Evolutionary conservation across 2,888 invertebrate species (phyloP), one percentile per base, ranked within the genome.

Genomic region (Cabera pusaria): DNA sequence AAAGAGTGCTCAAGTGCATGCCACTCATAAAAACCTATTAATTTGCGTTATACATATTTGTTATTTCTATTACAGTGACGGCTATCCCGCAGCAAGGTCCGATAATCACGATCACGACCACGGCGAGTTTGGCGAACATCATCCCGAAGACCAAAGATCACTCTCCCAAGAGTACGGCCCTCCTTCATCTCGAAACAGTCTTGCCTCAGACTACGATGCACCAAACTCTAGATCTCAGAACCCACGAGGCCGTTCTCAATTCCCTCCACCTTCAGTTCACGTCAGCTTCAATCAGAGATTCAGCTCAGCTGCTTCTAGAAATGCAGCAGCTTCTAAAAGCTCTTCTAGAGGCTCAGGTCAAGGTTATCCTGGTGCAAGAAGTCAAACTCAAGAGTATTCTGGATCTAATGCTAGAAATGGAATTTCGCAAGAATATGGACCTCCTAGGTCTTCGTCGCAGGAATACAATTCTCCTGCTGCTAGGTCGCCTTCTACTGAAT

Each of bases 381-480:
- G 43, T n/a, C n/a, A 21, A 4, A 7, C 12, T 5, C 20, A 31
- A 23, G 24, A 37, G 2, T 11, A 22, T 6, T 11, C 20, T n/a
- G 14, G 20, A 7, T 25, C 41, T 6, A 34, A 32, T 9, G 7
- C 32, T 7, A 31, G 37, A 4, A 39, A 21, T 28, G 27, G 32
- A 9, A 34, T 36, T 16, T 27, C 43, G 6, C 41, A 47, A 22
- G 48, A 49, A 8, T 48, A 49, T 20, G 40, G 42, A 1, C 24
- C 38, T 8, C 49, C 54, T n/a, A 39, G 49, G 7, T 44, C 12
- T 2, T 35, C 48, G 2, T 42, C 55, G 2, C 46, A 55, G n/a
- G 51, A 49, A 8, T 60, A 56, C n/a, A 51, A 52, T 5, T 9
- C 16, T 8, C 24, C 37, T 3, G 37, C 45, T 12, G 29, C 36